These are phyloP conservation scores for Papilio dardanus DNA, from an alignment of 1,140 invertebrate species.

Conservation along the genomic window DNA sequence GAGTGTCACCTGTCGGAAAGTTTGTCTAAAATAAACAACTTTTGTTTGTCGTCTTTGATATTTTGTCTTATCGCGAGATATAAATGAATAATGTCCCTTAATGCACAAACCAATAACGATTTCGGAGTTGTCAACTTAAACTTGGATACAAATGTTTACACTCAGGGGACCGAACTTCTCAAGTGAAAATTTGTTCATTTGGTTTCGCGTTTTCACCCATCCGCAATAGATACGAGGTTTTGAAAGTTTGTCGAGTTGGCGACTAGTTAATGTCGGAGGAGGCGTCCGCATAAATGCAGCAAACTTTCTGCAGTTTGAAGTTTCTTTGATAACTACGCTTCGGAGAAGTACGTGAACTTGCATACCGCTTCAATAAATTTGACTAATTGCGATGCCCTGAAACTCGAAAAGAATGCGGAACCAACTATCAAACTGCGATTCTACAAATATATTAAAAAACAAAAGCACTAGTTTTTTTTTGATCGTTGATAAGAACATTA, in stretches of 20 bases:
- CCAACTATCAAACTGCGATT: neutral
- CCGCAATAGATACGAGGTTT: conserved; percentile 44
- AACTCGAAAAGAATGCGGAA: conserved; percentile 17
- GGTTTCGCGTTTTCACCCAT: conserved; percentile 35
- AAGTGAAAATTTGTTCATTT: conserved; percentile 30
- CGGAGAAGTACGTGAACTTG: conserved; percentile 35
- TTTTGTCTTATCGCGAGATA: neutral
- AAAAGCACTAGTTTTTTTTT: no score
- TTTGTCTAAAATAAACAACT: neutral
- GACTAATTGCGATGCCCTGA: conserved; percentile 28
- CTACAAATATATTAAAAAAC: neutral
- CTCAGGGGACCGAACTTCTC: neutral
- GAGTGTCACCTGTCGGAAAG: conserved; percentile 22
- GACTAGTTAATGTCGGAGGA: conserved; percentile 35
- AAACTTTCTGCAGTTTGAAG: conserved; percentile 47
- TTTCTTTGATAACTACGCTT: conserved; percentile 44
- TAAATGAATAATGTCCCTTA: conserved; percentile 30
- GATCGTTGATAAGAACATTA: no score
- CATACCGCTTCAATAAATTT: conserved; percentile 36
- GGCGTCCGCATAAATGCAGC: conserved; percentile 42
- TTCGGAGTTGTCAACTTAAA: neutral
- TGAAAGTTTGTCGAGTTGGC: conserved; percentile 42
- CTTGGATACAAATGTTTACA: conserved; percentile 18
- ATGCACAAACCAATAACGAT: conserved; percentile 15
- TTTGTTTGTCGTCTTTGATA: neutral